These are phyloP conservation scores for Taeniopygia guttata DNA, from an alignment of 2,797 vertebrate species.

Conservation along the genomic window DNA sequence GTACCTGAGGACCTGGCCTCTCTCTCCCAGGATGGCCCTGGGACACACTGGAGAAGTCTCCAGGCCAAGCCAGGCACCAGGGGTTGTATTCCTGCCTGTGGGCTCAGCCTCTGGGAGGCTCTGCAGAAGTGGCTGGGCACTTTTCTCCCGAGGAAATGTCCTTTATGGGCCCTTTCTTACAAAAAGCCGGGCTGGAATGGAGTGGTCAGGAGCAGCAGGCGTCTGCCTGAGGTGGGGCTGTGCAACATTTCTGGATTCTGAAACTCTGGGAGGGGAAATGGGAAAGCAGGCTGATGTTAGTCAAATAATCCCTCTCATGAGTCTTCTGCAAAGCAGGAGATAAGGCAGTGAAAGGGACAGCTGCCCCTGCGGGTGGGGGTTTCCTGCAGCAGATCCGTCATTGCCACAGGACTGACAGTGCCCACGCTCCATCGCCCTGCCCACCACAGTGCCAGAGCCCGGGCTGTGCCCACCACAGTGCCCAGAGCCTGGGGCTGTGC, in stretches of 20 bases:
- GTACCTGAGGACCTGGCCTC: fast-evolving
- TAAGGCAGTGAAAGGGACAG: slow-evolving; percentile 18
- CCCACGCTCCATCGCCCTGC: fast-evolving
- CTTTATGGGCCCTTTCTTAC: background rate
- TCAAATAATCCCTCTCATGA: slow-evolving; percentile 24
- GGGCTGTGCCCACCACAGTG: fast-evolving
- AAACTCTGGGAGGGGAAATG: background rate
- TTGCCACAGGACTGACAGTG: background rate
- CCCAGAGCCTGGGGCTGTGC: background rate
- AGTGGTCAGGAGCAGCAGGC: background rate
- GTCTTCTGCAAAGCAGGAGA: slow-evolving; percentile 8
- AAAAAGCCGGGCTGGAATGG: background rate
- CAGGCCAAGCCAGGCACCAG: fast-evolving
- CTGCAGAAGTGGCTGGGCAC: background rate
- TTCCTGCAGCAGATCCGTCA: background rate
- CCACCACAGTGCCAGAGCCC: too few relatives aligned
- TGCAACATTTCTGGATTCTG: background rate
- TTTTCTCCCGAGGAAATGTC: fast-evolving
- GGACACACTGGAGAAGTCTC: background rate
- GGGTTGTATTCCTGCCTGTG: background rate
- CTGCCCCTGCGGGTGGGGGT: background rate
- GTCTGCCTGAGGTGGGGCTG: background rate
- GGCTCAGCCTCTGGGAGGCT: background rate
- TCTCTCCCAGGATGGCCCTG: fast-evolving
- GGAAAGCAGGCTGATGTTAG: background rate